Evolutionary conservation across 2,797 vertebrate species (phyloP).

Genomic region (Coluber constrictor): DNA sequence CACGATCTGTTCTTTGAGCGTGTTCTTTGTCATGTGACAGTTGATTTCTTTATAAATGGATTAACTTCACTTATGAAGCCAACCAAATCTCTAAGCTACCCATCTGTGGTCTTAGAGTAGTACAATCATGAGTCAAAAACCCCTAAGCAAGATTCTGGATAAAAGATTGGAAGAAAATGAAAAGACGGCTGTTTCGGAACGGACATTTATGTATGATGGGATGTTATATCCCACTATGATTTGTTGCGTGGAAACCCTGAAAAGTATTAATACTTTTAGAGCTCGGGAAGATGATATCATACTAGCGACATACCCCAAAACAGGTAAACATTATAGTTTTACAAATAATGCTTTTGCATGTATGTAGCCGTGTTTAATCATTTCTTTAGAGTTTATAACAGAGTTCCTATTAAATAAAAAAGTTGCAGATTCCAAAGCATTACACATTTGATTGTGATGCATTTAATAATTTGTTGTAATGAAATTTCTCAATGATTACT

Average conservation of each 20-base stretch:
- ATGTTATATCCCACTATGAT: background rate
- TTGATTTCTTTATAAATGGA: background rate
- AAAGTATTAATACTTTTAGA: constrained; percentile 20
- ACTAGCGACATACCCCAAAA: constrained; percentile 22
- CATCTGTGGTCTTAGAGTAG: background rate
- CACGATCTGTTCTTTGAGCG: background rate
- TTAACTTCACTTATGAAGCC: background rate
- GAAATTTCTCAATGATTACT: background rate
- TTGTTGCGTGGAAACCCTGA: background rate
- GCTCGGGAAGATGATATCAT: constrained; percentile 18
- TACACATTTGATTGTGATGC: background rate
- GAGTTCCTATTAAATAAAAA: background rate
- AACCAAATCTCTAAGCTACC: background rate
- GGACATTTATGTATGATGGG: background rate
- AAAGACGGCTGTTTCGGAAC: background rate
- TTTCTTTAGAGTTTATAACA: background rate
- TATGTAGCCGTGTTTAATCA: background rate
- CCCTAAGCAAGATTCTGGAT: background rate
- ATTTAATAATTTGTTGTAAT: background rate
- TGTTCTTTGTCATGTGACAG: background rate
- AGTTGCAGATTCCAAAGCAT: background rate
- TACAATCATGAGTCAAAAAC: background rate
- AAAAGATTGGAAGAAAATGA: background rate
- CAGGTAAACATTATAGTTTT: constrained; percentile 8
- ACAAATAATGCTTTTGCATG: background rate